phyloP scores from a whole-genome alignment of 2,113 vertebrate species.

The Aldabrachelys gigantea region DNA sequence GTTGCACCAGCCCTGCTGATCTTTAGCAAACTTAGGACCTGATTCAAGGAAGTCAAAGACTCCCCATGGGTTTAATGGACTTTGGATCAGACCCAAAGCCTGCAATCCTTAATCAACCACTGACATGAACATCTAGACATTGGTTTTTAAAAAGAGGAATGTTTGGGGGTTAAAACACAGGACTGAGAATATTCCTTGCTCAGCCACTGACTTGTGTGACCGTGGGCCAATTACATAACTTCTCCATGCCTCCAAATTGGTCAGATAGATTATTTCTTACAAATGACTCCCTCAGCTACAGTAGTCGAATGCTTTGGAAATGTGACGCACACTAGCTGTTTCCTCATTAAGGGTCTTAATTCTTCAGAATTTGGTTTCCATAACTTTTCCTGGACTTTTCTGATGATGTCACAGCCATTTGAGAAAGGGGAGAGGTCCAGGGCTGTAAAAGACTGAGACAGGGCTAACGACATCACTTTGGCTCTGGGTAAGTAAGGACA shows the following conservation, averaged over 20 bases:
- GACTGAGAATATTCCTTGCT: not conserved
- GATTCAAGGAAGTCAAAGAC: not conserved
- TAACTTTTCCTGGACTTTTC: not conserved
- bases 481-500: not conserved
- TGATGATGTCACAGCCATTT: not conserved
- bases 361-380: not conserved
- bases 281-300: not conserved
- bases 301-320: not conserved
- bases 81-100: not conserved
- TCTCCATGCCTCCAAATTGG: not conserved
- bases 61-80: rapidly evolving
- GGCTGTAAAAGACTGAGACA: not conserved
- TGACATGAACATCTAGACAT: not conserved
- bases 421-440: not conserved
- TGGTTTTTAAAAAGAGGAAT: not conserved
- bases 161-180: not conserved
- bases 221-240: not conserved
- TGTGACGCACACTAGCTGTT: not conserved
- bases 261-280: not conserved
- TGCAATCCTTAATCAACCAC: not conserved
- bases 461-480: not conserved
- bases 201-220: rapidly evolving
- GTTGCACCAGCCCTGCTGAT: not conserved
- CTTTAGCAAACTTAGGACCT: not conserved
- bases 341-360: not conserved